Percentiles rank a stretch among this genome's conserved stretches.
Conservation (phyloP, 1,140 invertebrate species). For the Nymphalis io region DNA sequence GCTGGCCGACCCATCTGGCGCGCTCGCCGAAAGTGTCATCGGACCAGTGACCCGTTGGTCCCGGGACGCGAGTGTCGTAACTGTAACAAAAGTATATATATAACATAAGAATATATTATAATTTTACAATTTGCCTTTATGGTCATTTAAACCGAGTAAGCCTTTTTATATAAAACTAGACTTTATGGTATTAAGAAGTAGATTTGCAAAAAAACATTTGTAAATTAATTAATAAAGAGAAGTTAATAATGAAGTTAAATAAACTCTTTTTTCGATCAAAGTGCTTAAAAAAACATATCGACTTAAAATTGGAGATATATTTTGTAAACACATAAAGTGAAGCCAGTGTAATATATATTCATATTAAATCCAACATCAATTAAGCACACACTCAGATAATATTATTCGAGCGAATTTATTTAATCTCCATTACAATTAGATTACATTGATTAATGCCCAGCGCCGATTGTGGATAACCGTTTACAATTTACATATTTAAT, state of each 20-base stretch:
- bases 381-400: slow-evolving; percentile 37
- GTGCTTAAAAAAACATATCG: too few relatives aligned
- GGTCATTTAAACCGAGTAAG: too few relatives aligned
- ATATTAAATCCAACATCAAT: slow-evolving; percentile 34
- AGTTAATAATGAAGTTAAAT: too few relatives aligned
- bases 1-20: slow-evolving; percentile 81
- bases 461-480: slow-evolving; percentile 33
- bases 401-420: slow-evolving; percentile 35
- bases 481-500: slow-evolving; percentile 37
- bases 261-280: too few relatives aligned
- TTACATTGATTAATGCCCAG: slow-evolving; percentile 40
- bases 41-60: slow-evolving; percentile 82
- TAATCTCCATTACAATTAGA: slow-evolving; percentile 41
- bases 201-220: too few relatives aligned
- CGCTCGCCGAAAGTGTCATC: slow-evolving; percentile 82
- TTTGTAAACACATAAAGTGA: slow-evolving; percentile 12
- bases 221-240: too few relatives aligned
- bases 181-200: too few relatives aligned
- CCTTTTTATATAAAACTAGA: too few relatives aligned
- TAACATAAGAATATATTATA: too few relatives aligned
- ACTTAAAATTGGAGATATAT: too few relatives aligned
- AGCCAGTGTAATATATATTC: slow-evolving; percentile 21
- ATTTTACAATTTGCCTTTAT: too few relatives aligned
- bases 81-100: slow-evolving; percentile 69
- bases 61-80: slow-evolving; percentile 83